Evolutionary conservation across 2,888 invertebrate species (phyloP), one percentile per base, ranked within the genome.

Genomic region (Anaspis maculata): DNA sequence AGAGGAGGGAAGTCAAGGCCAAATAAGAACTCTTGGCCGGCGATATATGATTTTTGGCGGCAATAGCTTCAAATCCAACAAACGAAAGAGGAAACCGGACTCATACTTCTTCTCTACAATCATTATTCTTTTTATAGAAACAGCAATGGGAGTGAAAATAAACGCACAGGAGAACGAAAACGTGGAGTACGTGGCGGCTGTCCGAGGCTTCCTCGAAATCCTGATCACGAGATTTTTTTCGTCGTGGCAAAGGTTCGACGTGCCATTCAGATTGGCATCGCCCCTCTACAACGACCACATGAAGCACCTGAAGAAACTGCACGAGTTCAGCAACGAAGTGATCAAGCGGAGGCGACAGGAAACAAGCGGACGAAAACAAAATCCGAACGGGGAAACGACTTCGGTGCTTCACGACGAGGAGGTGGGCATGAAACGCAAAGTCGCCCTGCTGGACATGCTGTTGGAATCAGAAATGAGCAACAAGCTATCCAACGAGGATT

Each of bases 71-170:
- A 21, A 25, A 27, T 24, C 16, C 19, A 22, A n/a, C 19, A 11
- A 9, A 5, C n/a, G n/a, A 22, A n/a, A n/a, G n/a, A n/a, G n/a
- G n/a, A n/a, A n/a, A n/a, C n/a, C n/a, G n/a, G n/a, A n/a, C n/a
- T n/a, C n/a, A n/a, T n/a, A n/a, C n/a, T n/a, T n/a, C n/a, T n/a
- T n/a, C n/a, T n/a, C n/a, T n/a, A n/a, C n/a, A n/a, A n/a, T n/a
- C n/a, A n/a, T n/a, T 23, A 3, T 24, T 5, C 3, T 3, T 13
- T 5, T n/a, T 15, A n/a, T 6, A 70, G 74, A 76, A 51, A 73
- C 74, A 12, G 74, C 76, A 2, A 76, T 76, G 72, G 76, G 76
- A 3, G 61, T 62, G 9, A 54, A 61, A 30, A 59, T 76, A n/a
- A 54, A 61, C 26, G 64, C 63, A 1, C 64, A 67, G 42, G 49